Percentiles rank a stretch among this genome's conserved stretches.
phyloP scores from a whole-genome alignment of 2,113 vertebrate genomes.

The Muscicapa adusta region DNA sequence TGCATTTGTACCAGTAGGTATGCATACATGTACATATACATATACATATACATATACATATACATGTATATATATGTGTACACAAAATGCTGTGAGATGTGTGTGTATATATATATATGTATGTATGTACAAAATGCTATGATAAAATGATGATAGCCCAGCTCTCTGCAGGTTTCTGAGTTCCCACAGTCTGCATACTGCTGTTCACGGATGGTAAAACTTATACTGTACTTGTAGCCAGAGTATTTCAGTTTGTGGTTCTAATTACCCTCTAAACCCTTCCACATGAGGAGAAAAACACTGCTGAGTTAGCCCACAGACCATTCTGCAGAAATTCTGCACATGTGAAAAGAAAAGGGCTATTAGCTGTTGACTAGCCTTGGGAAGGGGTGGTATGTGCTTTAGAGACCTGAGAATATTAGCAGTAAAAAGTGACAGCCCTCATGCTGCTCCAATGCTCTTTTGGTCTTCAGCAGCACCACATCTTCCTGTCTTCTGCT shows the following conservation, averaged over 20 bases:
- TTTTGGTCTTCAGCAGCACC: not conserved
- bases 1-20: not conserved
- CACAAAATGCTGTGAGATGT: not conserved
- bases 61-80: not conserved
- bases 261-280: not conserved
- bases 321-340: not conserved
- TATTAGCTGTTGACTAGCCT: not conserved
- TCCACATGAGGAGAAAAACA: not conserved
- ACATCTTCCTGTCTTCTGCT: not conserved
- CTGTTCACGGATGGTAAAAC: not conserved
- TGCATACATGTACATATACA: not conserved
- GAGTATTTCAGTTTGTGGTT: not conserved
- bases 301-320: not conserved
- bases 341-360: not conserved
- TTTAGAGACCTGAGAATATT: not conserved
- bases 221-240: not conserved
- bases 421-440: not conserved
- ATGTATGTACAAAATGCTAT: not conserved
- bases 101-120: accelerated
- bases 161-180: not conserved
- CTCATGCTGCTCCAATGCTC: not conserved
- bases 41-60: too few species aligned
- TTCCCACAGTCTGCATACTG: not conserved
- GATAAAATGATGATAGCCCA: not conserved
- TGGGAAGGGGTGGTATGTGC: not conserved